Conservation (phyloP, 2,888 invertebrate genomes). For the Argyra leucocephala region DNA sequence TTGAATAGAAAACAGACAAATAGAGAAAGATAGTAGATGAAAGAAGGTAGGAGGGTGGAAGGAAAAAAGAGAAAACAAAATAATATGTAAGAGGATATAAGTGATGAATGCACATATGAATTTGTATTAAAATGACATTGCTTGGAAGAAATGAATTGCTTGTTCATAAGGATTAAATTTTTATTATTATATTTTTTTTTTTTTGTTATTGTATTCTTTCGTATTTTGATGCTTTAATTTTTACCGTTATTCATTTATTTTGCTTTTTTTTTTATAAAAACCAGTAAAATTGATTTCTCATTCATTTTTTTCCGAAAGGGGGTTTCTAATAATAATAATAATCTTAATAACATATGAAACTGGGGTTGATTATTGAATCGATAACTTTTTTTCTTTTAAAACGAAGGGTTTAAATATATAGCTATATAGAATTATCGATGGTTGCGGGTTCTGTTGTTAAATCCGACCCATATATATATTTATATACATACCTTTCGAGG, state of each 20-base stretch:
- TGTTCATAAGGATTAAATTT: neutral
- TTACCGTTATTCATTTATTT: neutral
- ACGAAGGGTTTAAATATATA: too few species aligned
- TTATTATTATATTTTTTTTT: neutral
- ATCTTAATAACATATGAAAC: neutral
- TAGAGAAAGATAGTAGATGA: too few species aligned
- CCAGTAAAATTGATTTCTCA: slow-evolving; percentile 6
- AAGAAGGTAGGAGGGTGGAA: neutral
- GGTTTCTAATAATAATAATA: neutral
- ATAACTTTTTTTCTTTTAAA: too few species aligned
- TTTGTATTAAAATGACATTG: neutral
- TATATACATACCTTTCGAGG: too few species aligned
- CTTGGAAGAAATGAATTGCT: neutral
- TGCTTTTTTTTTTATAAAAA: neutral
- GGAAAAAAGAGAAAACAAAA: neutral
- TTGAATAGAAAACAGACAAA: neutral
- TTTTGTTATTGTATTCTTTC: neutral
- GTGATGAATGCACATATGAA: neutral
- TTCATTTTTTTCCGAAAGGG: neutral
- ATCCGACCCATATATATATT: too few species aligned
- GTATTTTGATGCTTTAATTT: neutral
- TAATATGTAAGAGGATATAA: neutral
- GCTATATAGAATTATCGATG: too few species aligned
- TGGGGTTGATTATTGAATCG: too few species aligned
- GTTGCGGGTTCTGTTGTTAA: too few species aligned